A percentile compares a stretch with the other conserved stretches of the same genome.
phyloP scores from a whole-genome alignment of 2,113 vertebrate genomes.

The Anguilla japonica region DNA sequence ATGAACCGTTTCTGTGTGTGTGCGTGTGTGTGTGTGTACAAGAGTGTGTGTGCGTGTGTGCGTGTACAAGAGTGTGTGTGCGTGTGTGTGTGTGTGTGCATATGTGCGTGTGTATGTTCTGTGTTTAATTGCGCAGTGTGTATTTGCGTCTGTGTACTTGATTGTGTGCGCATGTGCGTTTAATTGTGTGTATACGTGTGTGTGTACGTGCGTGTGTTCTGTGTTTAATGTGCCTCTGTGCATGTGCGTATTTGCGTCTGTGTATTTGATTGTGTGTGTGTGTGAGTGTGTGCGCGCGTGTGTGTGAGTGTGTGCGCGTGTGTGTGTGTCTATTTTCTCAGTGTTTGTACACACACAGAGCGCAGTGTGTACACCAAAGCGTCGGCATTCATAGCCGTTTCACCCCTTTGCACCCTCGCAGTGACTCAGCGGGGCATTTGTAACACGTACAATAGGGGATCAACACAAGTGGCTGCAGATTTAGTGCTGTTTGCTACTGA shows the following conservation, averaged over 20 bases:
- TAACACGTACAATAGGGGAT: neutral
- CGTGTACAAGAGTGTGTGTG: neutral
- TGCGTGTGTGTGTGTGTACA: slow-evolving; percentile 48
- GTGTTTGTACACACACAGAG: neutral
- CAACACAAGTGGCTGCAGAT: neutral
- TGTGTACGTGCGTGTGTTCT: too few relatives aligned
- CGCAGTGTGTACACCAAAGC: slow-evolving; percentile 10
- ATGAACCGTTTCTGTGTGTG: neutral
- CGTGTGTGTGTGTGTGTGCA: slow-evolving; percentile 13
- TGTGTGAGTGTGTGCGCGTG: slow-evolving; percentile 45
- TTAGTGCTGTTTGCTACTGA: neutral
- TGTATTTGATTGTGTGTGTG: slow-evolving; percentile 41
- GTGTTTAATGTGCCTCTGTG: neutral
- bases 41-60: slow-evolving; percentile 28
- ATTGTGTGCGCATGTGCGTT: too few relatives aligned
- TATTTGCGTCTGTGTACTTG: too few relatives aligned
- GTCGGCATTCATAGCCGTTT: slow-evolving; percentile 28
- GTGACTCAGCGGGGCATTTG: neutral
- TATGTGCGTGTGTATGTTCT: too few relatives aligned
- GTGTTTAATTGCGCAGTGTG: too few relatives aligned
- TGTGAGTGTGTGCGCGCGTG: slow-evolving; percentile 30
- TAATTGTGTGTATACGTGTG: too few relatives aligned
- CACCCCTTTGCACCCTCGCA: neutral
- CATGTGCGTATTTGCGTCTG: neutral
- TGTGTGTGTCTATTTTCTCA: slow-evolving; percentile 16